Evolutionary conservation across 2,113 vertebrate genomes (phyloP).

Genomic region (Cynopterus brachyotis): DNA sequence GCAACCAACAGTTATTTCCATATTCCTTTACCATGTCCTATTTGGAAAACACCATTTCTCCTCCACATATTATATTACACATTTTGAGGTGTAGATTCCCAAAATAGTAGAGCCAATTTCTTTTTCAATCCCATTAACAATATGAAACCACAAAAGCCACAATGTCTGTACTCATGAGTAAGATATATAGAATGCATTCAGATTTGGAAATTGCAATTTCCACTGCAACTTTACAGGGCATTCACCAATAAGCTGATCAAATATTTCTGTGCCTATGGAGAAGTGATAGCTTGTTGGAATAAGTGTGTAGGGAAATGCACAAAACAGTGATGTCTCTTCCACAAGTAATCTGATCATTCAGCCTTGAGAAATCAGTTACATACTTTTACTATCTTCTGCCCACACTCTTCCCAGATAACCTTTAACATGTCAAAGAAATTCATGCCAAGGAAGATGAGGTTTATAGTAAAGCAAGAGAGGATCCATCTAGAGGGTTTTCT

Average conservation of each 20-base stretch:
- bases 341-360: neutral
- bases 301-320: neutral
- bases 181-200: neutral
- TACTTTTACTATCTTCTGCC: neutral
- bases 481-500: neutral
- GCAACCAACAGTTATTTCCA: conserved; percentile 3
- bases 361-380: neutral
- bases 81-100: neutral
- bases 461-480: neutral
- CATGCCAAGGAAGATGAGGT: neutral
- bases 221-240: neutral
- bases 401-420: neutral
- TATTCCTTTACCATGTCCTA: neutral
- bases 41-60: neutral
- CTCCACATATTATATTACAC: neutral
- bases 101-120: neutral
- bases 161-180: neutral
- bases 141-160: neutral
- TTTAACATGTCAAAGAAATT: neutral
- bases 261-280: neutral
- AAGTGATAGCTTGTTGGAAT: neutral
- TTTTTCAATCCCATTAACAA: neutral
- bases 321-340: neutral
- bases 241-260: neutral
- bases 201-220: neutral